Evolutionary conservation across 2,113 vertebrate species (phyloP), one percentile per base, ranked within the genome.

Genomic region (Trichechus manatus): DNA sequence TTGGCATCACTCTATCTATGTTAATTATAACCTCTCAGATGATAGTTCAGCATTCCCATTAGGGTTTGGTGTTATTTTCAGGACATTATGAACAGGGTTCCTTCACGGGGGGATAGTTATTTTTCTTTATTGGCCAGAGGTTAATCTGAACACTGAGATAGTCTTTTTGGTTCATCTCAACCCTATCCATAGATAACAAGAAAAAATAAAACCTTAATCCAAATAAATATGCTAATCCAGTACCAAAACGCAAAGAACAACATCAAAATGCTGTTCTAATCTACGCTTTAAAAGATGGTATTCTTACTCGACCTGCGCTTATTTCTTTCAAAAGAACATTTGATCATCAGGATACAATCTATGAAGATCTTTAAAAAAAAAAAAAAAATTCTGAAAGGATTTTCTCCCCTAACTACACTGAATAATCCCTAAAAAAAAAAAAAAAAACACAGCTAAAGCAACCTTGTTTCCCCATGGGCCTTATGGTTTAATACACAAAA

Each of bases 401-500:
- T 84, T 89, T 29, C 42, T 23, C 22, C 50, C n/a, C 36, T 72
- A 83, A 93, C 66, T 80, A 78, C 9, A 96, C 2, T 93, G 89
- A 98, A 97, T 84, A 97, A 98, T 87, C 61, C 47, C 95, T 85
- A 98, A 98, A 78, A 91, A 36, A 64, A 85, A 95, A 97, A 96
- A 19, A 29, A 4, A 11, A 66, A 61, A 44, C 84, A 87, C 86
- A 95, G 97, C 94, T 92, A 92, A 97, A 98, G 95, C 97, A 89
- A 83, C 61, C 84, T 85, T 94, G 92, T 97, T 98, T 98, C 90
- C 97, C 97, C 84, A 42, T n/a, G 75, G 98, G 98, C 87, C 96
- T 89, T 95, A 94, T 93, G 97, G 93, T 98, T 98, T 98, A 98
- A 98, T 97, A 98, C 93, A 98, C 97, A 98, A 98, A 99, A 98